phyloP scores from a whole-genome alignment of 2,797 vertebrate species.

The Netta rufina region DNA sequence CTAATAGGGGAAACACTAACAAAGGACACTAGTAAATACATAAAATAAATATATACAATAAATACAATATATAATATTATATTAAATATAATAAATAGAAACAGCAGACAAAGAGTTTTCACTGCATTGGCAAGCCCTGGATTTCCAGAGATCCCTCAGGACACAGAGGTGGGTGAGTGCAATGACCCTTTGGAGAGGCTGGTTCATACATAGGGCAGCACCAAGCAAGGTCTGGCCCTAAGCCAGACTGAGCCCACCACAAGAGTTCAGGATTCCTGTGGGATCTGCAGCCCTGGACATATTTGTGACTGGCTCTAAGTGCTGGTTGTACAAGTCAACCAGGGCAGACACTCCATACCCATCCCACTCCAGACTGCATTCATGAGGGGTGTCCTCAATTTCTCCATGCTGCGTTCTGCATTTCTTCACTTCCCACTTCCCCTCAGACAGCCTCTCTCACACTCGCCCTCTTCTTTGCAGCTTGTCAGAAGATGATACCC shows the following conservation, averaged over 20 bases:
- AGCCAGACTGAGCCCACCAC: not conserved
- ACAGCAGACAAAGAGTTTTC: not conserved
- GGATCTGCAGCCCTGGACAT: not conserved
- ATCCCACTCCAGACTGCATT: not conserved
- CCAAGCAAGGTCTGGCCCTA: not conserved
- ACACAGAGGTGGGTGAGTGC: not conserved
- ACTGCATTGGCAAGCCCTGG: not conserved
- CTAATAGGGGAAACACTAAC: not conserved
- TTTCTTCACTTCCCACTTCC: slow-evolving; percentile 14
- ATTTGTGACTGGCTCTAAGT: not conserved
- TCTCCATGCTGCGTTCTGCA: not conserved
- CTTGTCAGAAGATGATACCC: slow-evolving; percentile 36
- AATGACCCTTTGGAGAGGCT: not conserved
- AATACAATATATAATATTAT: no score
- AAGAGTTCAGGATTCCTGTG: not conserved
- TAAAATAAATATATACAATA: no score
- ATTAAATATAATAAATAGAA: not conserved
- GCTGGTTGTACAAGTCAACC: not conserved
- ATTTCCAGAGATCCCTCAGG: not conserved
- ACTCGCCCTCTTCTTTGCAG: slow-evolving; percentile 8
- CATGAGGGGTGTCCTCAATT: not conserved
- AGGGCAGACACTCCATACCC: not conserved
- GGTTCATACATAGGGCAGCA: not conserved
- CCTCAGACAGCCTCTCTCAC: not conserved
- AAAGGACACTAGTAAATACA: no score